Evolutionary conservation across 2,113 vertebrate genomes (phyloP), one percentile per base, ranked within the genome.

Genomic region (Mesocricetus auratus): DNA sequence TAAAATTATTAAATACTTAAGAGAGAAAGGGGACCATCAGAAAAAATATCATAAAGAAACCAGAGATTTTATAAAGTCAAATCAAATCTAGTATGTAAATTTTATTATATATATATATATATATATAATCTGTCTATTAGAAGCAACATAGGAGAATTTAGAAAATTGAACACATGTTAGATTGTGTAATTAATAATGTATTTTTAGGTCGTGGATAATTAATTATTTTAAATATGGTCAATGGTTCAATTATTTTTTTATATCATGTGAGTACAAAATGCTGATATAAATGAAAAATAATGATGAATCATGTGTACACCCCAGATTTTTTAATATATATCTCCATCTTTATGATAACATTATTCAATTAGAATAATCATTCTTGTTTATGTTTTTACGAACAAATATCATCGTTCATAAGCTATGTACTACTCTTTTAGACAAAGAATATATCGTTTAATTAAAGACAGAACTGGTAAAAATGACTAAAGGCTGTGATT

Each of bases 401-500:
- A 85, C 39, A 75, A 86, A 66, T 7, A 78, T 0, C 11, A 45
- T 90, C 90, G 9, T 88, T 0, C 13, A 56, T 93, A 91, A 92
- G n/a, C 19, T 68, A 79, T 4, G 22, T 3, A 77, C 56, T n/a
- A 47, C 36, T 83, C 16, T 68, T 94, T 88, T 64, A 60, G 3
- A 73, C 3, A 91, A 85, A 3, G 10, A 93, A 66, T 3, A 31
- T 36, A 77, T 33, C 17, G 89, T 75, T 82, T n/a, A 7, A 81
- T 45, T 24, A 93, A 94, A 95, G 66, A 92, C n/a, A 42, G 22
- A 92, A 85, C 36, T 68, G 42, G 26, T 7, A 50, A 78, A 96
- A 90, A 88, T 68, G 92, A 90, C 24, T 94, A 89, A 92, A 73
- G 7, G 15, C 7, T 90, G 95, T 97, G 88, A 7, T 90, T 94